Conservation (phyloP, 2,797 vertebrate species). For the Hipposideros larvatus region DNA sequence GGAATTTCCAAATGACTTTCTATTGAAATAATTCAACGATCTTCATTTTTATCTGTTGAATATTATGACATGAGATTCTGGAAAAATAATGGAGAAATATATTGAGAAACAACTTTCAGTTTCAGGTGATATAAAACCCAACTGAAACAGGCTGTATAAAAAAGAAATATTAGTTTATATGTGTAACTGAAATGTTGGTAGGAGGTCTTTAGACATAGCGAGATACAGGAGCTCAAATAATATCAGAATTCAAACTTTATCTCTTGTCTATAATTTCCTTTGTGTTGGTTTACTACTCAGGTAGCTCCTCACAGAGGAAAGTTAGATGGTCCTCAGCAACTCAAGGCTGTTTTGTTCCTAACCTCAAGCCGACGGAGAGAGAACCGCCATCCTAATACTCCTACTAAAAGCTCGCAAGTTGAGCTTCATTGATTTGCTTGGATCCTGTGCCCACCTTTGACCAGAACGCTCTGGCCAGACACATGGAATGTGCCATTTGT, state of each 20-base stretch:
- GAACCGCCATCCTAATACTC: background rate
- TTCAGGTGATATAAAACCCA: constrained; percentile 2
- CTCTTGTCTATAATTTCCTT: background rate
- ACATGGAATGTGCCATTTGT: background rate
- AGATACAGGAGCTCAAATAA: background rate
- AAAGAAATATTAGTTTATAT: background rate
- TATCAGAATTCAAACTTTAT: background rate
- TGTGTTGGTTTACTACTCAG: background rate
- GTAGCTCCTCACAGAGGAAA: background rate
- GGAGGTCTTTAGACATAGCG: background rate
- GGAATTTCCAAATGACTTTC: constrained; percentile 15
- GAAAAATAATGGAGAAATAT: constrained; percentile 5
- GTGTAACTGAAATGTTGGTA: constrained; percentile 18
- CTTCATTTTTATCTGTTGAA: constrained; percentile 46
- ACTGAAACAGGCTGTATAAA: background rate
- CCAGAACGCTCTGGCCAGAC: background rate
- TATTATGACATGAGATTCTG: background rate
- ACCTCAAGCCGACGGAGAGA: background rate
- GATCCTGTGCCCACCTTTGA: background rate
- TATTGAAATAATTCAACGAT: constrained; percentile 36
- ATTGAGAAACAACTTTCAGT: constrained; percentile 38
- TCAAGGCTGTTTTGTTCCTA: background rate
- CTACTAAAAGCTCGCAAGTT: background rate
- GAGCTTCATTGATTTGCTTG: background rate
- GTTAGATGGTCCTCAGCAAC: background rate